Conservation (phyloP, 1,140 invertebrate species). For the Capitella teleta region DNA sequence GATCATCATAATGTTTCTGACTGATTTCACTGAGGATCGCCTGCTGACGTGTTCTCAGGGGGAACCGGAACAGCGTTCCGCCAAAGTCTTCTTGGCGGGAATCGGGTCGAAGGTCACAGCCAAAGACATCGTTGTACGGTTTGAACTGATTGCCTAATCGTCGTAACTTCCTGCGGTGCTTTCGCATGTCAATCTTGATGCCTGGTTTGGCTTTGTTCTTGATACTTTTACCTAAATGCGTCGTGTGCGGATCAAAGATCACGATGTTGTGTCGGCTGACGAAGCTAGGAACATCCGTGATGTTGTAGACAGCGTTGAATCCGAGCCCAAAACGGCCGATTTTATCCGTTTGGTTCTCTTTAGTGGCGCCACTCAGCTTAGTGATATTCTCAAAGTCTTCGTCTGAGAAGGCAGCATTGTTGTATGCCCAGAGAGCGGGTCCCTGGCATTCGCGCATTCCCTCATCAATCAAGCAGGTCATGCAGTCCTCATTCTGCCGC, state of each 20-base stretch:
- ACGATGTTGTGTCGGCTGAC: conserved; percentile 25
- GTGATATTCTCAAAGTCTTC: conserved; percentile 25
- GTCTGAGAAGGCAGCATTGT: conserved; percentile 21
- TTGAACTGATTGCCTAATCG: conserved; percentile 22
- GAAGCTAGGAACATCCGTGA: conserved; percentile 36
- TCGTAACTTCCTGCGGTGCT: conserved; percentile 16
- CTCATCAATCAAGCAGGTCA: conserved; percentile 21
- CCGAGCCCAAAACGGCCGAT: conserved; percentile 34
- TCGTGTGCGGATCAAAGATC: conserved; percentile 35
- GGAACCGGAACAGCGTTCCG: conserved; percentile 32
- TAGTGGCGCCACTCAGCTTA: conserved; percentile 27
- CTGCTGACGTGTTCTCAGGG: conserved; percentile 21
- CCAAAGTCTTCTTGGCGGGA: conserved; percentile 11
- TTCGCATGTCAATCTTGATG: conserved; percentile 21
- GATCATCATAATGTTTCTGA: conserved; percentile 17
- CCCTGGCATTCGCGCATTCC: conserved; percentile 23
- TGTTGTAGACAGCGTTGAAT: conserved; percentile 35
- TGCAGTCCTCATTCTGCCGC: conserved; percentile 16
- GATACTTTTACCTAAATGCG: conserved; percentile 21
- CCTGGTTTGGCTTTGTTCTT: conserved; percentile 20
- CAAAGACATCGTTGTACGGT: conserved; percentile 29
- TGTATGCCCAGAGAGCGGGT: conserved; percentile 22
- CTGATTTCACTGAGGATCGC: conserved; percentile 27
- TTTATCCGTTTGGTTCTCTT: conserved; percentile 22
- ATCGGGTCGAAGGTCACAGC: conserved; percentile 15